Evolutionary conservation across 2,888 invertebrate genomes (phyloP), one percentile per base, ranked within the genome.

Genomic region (Cerceris rybyensis): DNA sequence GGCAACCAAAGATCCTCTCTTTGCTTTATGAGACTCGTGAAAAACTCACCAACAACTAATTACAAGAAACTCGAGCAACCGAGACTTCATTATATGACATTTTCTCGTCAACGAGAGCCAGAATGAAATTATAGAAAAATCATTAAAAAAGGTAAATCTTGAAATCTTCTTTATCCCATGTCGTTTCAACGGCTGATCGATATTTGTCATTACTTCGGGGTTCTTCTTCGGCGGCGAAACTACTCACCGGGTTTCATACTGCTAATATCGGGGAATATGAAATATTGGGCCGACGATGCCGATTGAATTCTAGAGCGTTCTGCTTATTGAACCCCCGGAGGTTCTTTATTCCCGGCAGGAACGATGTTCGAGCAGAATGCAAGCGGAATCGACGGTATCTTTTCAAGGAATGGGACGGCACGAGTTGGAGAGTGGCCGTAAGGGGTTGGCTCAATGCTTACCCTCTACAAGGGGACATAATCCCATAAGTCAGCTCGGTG

Each of bases 201-300:
- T 8, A 5, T 39, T 11, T 7, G 64, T 74, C 75, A 74, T 76
- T 61, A 65, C 9, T 28, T 11, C 13, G 46, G 55, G 43, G 14
- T 54, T 46, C 46, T 14, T 52, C 49, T 14, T 39, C 39, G 42
- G 39, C 63, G 58, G 43, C 16, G 54, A 61, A 72, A 67, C 61
- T 75, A 54, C 67, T 54, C 52, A 8, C 1, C 61, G 55, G 66
- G 75, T 70, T 66, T 66, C 75, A 57, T 64, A 59, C 65, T 65
- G 43, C 57, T 75, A 75, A 78, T 78, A 75, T 78, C 75, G 75
- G 66, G 75, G 75, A 70, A 75, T 75, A 78, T 78, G 77, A 78
- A 70, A 78, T 78, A 78, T 78, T 70, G 75, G 66, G 41, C 77
- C 28, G 28, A 63, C 66, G 75, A 78, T 75, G 75, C 75, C 70